Conservation (phyloP, 2,888 invertebrate species). For the Hydraecia micacea region DNA sequence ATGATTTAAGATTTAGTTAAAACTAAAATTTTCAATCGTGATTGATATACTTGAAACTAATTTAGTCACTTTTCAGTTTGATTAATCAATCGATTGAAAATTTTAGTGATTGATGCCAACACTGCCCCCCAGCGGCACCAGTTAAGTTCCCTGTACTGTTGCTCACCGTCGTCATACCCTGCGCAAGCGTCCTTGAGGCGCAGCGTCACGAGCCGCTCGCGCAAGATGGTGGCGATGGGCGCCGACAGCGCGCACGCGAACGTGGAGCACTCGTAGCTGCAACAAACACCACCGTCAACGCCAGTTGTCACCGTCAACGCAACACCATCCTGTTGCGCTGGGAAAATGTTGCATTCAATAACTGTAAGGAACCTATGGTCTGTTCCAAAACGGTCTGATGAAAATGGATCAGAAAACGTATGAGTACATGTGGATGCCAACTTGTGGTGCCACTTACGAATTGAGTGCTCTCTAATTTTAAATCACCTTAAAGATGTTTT, state of each 20-base stretch:
- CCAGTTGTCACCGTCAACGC: background rate
- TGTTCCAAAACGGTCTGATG: background rate
- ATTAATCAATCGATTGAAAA: too few species aligned
- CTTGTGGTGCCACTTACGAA: background rate
- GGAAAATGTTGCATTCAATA: background rate
- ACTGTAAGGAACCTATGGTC: background rate
- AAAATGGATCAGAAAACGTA: background rate
- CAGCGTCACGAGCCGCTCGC: slow-evolving; percentile 92
- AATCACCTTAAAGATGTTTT: background rate
- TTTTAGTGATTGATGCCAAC: too few species aligned
- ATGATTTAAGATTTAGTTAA: too few species aligned
- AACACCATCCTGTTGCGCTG: background rate
- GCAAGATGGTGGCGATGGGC: slow-evolving; percentile 92
- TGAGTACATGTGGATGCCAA: background rate
- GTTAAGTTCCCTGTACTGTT: background rate
- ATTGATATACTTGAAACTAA: too few species aligned
- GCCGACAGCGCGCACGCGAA: slow-evolving; percentile 93
- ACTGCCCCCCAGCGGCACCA: background rate
- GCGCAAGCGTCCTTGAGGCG: slow-evolving; percentile 90
- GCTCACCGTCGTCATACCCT: slow-evolving; percentile 81
- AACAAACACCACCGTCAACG: slow-evolving; percentile 32
- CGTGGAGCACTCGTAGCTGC: slow-evolving; percentile 91
- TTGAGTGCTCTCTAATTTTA: background rate
- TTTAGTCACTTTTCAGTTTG: too few species aligned
- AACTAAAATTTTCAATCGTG: too few species aligned